Evolutionary conservation across 2,797 vertebrate species (phyloP).

Genomic region (Coendou prehensilis): DNA sequence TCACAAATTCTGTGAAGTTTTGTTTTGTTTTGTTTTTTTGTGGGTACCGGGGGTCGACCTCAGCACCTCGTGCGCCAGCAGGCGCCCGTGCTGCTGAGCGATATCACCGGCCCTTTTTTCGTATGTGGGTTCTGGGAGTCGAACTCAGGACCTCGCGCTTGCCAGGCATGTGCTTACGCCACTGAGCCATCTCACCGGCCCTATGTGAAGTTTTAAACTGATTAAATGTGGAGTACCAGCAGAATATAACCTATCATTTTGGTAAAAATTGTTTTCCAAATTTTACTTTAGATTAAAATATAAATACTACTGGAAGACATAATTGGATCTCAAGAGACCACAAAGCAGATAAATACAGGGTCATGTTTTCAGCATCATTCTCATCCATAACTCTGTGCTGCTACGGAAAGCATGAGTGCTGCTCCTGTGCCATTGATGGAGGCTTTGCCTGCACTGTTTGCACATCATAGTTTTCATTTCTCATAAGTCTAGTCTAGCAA

Average conservation of each 20-base stretch:
- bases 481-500: neutral
- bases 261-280: slow-evolving; percentile 47
- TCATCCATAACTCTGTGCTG: neutral
- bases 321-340: slow-evolving; percentile 11
- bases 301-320: slow-evolving; percentile 1
- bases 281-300: slow-evolving; percentile 61
- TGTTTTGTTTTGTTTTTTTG: neutral
- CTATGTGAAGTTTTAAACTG: slow-evolving; percentile 30
- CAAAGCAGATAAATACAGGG: slow-evolving; percentile 33
- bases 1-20: slow-evolving; percentile 14
- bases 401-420: neutral
- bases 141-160: no score
- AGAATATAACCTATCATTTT: slow-evolving; percentile 58
- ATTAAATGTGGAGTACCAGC: slow-evolving; percentile 22
- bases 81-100: no score
- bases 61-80: no score
- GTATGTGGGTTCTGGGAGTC: no score
- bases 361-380: neutral
- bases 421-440: neutral
- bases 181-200: no score
- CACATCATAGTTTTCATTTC: slow-evolving; percentile 31
- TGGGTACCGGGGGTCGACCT: no score
- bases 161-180: no score
- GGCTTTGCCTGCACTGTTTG: neutral
- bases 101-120: no score